phyloP scores from a whole-genome alignment of 2,113 vertebrate species.

The Lophotis ruficrista region DNA sequence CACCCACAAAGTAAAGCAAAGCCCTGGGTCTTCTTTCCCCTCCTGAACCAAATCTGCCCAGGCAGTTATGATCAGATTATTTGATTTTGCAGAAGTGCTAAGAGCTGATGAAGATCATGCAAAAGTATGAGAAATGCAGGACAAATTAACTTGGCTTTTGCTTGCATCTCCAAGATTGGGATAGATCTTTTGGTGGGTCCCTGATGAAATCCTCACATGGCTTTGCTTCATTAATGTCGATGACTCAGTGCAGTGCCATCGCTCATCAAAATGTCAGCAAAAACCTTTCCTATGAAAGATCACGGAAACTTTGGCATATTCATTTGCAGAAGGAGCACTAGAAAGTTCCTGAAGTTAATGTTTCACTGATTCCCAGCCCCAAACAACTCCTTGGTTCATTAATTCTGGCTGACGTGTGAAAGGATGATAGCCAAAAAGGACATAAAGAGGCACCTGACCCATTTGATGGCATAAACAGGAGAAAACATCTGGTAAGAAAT shows the following conservation, averaged over 20 bases:
- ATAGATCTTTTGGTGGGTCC: not conserved
- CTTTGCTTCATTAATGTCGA: not conserved
- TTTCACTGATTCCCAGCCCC: not conserved
- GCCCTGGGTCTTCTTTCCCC: not conserved
- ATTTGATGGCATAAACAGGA: not conserved
- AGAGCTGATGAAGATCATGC: not conserved
- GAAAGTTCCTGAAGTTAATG: not conserved
- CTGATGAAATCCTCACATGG: not conserved
- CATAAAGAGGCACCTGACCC: not conserved
- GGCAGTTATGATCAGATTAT: fast-evolving
- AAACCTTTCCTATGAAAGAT: not conserved
- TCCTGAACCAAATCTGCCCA: not conserved
- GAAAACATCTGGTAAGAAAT: not conserved
- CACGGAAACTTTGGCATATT: not conserved
- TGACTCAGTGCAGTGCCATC: slow-evolving; percentile 20
- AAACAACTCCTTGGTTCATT: not conserved
- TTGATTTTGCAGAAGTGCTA: not conserved
- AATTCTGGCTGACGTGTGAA: not conserved
- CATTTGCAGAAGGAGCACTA: not conserved
- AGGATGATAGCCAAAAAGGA: not conserved
- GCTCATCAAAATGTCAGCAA: not conserved
- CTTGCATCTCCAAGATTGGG: not conserved
- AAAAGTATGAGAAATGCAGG: not conserved
- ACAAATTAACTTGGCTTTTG: not conserved
- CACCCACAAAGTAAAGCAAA: not conserved